These are phyloP conservation scores for Fringilla coelebs DNA, from an alignment of 2,797 vertebrate species.

Conservation along the genomic window DNA sequence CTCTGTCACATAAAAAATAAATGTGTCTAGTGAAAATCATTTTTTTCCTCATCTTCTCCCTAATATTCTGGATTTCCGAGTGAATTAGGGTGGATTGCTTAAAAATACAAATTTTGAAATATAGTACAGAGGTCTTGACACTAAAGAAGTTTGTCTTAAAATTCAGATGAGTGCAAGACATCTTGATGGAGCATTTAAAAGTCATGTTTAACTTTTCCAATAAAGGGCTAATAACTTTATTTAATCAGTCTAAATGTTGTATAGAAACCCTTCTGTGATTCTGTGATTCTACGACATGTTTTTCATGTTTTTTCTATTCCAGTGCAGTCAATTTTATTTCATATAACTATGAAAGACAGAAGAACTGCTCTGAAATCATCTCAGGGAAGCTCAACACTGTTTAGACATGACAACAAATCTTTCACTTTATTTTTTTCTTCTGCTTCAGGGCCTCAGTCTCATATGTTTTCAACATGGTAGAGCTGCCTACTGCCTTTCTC, in stretches of 20 bases:
- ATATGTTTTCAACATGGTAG: background rate
- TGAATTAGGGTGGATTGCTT: background rate
- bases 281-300: background rate
- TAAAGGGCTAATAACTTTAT: background rate
- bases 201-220: background rate
- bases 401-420: background rate
- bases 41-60: background rate
- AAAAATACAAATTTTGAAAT: background rate
- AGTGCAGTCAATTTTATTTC: background rate
- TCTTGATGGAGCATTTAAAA: background rate
- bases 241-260: background rate
- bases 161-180: background rate
- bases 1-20: background rate
- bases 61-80: background rate
- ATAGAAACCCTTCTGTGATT: background rate
- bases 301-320: background rate
- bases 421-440: background rate
- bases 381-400: background rate
- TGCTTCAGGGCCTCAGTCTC: background rate
- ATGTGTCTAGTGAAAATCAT: background rate
- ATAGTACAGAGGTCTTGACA: background rate
- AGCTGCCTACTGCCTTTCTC: background rate
- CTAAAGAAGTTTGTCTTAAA: background rate
- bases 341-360: background rate
- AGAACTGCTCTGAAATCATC: background rate